A percentile compares a stretch with the other conserved stretches of the same genome.
Conservation (phyloP, 92 coral and sea anemone species). For the Siderastrea radians region DNA sequence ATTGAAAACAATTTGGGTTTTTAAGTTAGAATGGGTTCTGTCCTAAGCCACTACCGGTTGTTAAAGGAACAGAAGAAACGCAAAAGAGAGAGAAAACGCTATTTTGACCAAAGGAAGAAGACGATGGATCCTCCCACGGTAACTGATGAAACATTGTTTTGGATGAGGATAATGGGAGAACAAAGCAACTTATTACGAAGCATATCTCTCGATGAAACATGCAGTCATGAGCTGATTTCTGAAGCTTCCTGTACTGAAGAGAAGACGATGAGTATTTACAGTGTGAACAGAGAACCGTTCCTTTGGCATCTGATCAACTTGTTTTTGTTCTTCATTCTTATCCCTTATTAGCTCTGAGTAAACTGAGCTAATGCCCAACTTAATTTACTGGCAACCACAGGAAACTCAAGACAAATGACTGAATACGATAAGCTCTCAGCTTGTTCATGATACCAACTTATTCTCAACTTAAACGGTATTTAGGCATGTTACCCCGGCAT, state of each 20-base stretch:
- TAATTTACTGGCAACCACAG: too few relatives aligned
- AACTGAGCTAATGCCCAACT: too few relatives aligned
- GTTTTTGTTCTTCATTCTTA: too few relatives aligned
- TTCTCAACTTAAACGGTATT: too few relatives aligned
- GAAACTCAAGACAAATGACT: too few relatives aligned
- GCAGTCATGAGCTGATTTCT: neutral
- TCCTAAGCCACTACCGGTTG: neutral
- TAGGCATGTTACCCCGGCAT: too few relatives aligned
- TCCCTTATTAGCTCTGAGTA: too few relatives aligned
- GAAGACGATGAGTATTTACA: neutral
- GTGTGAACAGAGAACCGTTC: neutral
- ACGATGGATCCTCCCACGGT: neutral
- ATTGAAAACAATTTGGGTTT: neutral
- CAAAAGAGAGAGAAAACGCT: neutral
- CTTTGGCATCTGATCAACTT: too few relatives aligned
- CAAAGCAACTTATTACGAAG: neutral
- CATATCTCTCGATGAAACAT: neutral
- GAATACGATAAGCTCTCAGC: too few relatives aligned
- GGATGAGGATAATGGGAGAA: neutral
- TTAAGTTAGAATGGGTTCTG: neutral
- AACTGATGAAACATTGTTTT: neutral
- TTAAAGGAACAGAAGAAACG: neutral
- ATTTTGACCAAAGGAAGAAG: neutral
- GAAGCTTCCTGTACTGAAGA: neutral
- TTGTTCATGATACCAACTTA: too few relatives aligned